A percentile compares a stretch with the other conserved stretches of the same genome.
These are phyloP conservation scores for Lanius collurio DNA, from an alignment of 2,113 vertebrate species.

Conservation along the genomic window DNA sequence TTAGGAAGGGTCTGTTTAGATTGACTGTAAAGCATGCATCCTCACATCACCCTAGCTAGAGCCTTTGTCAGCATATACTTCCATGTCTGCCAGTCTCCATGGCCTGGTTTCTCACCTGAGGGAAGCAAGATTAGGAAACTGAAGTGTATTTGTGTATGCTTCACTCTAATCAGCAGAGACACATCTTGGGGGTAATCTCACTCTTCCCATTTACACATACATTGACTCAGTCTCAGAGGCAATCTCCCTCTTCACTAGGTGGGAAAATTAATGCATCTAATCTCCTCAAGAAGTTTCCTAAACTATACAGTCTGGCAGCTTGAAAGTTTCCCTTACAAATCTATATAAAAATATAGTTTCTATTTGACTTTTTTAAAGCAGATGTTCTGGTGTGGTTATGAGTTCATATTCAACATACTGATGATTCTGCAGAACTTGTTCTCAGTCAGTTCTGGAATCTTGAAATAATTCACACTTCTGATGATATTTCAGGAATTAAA, in stretches of 20 bases:
- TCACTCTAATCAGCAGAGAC: neutral
- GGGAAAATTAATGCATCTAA: neutral
- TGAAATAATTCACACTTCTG: neutral
- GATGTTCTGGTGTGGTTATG: neutral
- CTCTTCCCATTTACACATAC: neutral
- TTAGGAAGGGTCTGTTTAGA: neutral
- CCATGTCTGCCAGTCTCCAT: neutral
- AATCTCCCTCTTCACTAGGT: neutral
- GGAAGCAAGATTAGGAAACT: neutral
- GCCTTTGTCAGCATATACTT: neutral
- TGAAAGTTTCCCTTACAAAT: neutral
- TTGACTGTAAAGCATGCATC: neutral
- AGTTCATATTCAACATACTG: neutral
- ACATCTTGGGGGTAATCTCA: neutral
- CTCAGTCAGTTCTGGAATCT: neutral
- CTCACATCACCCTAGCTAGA: neutral
- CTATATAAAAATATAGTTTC: neutral
- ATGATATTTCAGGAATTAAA: neutral
- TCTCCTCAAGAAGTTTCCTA: neutral
- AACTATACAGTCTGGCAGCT: neutral
- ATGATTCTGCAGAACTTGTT: neutral
- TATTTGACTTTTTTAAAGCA: neutral
- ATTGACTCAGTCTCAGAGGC: neutral
- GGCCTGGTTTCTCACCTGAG: neutral
- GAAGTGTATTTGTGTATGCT: neutral